These are phyloP conservation scores for Sebastes nivosus DNA, from an alignment of 2,797 vertebrate species.

Conservation along the genomic window DNA sequence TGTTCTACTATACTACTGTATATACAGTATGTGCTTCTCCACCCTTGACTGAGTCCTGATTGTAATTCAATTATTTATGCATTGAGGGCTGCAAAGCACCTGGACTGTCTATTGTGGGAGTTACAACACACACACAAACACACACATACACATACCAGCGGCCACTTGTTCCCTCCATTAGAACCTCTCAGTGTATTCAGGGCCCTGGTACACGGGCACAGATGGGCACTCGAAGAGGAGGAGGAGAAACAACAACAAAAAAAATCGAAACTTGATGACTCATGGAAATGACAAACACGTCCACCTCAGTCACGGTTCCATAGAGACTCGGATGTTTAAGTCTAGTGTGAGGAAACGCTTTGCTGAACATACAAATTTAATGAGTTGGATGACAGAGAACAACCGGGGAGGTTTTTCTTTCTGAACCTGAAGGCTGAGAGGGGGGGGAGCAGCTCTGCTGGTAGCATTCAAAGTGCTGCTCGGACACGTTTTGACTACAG, in stretches of 20 bases:
- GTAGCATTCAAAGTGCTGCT: constrained; percentile 7
- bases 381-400: constrained; percentile 29
- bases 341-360: constrained; percentile 44
- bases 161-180: constrained; percentile 38
- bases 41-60: not conserved
- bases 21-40: not conserved
- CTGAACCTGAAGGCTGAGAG: constrained; percentile 13
- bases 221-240: constrained; percentile 38
- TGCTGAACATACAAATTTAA: constrained; percentile 57
- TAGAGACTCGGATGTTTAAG: constrained; percentile 33
- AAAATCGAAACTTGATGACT: constrained; percentile 36
- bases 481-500: not conserved
- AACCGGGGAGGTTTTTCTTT: constrained; percentile 5
- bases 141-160: not conserved
- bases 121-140: not conserved
- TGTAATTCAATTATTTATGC: constrained; percentile 43
- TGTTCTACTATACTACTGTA: not conserved
- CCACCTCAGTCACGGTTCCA: constrained; percentile 19
- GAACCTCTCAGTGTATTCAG: constrained; percentile 38
- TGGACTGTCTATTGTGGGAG: constrained; percentile 6
- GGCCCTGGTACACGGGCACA: constrained; percentile 32
- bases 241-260: not conserved
- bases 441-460: not conserved
- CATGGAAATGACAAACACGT: constrained; percentile 46
- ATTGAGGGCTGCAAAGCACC: constrained; percentile 1